Percentiles rank a stretch among this genome's conserved stretches.
Evolutionary conservation across 92 coral and sea anemone species (phyloP).

Genomic region (Diadumene lineata): DNA sequence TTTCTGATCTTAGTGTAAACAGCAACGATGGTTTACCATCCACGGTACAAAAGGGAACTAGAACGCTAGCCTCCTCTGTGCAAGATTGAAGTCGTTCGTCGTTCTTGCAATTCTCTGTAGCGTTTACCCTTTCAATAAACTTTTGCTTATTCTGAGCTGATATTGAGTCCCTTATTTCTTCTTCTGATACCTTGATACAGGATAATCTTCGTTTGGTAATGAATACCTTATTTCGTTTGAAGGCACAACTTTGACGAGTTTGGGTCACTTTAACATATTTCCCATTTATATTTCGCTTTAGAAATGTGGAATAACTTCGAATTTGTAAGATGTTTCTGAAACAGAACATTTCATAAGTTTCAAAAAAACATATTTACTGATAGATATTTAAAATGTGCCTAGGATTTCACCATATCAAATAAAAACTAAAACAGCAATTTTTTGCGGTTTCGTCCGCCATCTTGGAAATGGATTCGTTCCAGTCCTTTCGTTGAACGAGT

Average conservation of each 20-base stretch:
- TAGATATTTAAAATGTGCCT: neutral
- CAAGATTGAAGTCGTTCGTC: neutral
- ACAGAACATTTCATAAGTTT: conserved; percentile 5
- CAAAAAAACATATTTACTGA: conserved; percentile 25
- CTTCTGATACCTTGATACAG: conserved; percentile 23
- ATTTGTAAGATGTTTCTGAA: neutral
- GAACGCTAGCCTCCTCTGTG: conserved; percentile 65
- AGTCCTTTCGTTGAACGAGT: conserved; percentile 17
- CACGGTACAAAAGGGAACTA: conserved; percentile 85
- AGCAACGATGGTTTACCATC: conserved; percentile 75
- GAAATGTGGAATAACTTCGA: no score
- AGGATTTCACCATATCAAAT: neutral
- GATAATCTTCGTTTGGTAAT: neutral
- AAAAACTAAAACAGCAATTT: neutral
- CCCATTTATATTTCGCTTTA: neutral
- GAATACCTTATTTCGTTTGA: neutral
- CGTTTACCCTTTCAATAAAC: conserved; percentile 52
- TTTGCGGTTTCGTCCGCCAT: neutral
- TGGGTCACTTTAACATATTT: neutral
- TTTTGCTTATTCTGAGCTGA: conserved; percentile 56
- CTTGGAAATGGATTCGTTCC: neutral
- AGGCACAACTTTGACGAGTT: neutral
- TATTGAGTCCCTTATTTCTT: conserved; percentile 31
- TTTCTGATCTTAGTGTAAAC: conserved; percentile 79
- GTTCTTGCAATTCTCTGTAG: conserved; percentile 20